These are phyloP conservation scores for Gastrophryne carolinensis DNA, from an alignment of 2,797 vertebrate genomes.

Conservation along the genomic window DNA sequence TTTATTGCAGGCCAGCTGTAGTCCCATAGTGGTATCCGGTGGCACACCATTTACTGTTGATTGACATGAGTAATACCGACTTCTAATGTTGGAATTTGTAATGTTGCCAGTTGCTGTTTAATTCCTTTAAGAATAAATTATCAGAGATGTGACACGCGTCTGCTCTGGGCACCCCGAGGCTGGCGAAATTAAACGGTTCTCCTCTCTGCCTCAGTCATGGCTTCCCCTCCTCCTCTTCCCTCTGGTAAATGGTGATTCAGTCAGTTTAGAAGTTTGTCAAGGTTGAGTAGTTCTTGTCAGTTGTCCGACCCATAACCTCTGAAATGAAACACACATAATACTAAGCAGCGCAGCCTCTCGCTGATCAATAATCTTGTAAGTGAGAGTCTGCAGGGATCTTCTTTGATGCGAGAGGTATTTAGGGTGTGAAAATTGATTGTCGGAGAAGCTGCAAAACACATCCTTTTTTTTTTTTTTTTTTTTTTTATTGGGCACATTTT, in stretches of 20 bases:
- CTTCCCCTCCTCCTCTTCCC: too few relatives aligned
- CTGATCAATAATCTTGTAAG: slow-evolving; percentile 62
- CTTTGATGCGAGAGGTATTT: slow-evolving; percentile 62
- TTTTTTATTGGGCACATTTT: slow-evolving; percentile 40
- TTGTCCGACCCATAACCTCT: slow-evolving; percentile 60
- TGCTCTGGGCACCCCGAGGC: not conserved
- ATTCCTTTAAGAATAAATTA: not conserved
- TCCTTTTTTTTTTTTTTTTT: slow-evolving; percentile 56
- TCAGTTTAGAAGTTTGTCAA: slow-evolving; percentile 57
- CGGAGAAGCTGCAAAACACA: slow-evolving; percentile 55
- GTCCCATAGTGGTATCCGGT: too few relatives aligned
- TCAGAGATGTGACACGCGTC: not conserved
- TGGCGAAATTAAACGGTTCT: not conserved
- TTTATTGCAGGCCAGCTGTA: too few relatives aligned
- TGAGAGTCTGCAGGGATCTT: slow-evolving; percentile 62
- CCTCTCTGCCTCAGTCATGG: slow-evolving; percentile 1
- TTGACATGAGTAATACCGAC: too few relatives aligned
- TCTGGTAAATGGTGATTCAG: slow-evolving; percentile 17
- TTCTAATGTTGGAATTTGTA: too few relatives aligned
- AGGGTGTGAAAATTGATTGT: slow-evolving; percentile 60
- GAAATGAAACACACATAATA: slow-evolving; percentile 56
- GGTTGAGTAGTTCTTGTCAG: slow-evolving; percentile 59
- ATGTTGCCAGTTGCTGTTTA: not conserved
- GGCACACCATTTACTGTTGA: too few relatives aligned
- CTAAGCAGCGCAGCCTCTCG: slow-evolving; percentile 63